Base-by-base conservation (phyloP, 2,888 invertebrate genomes). In the Tenthredo amoena region DNA sequence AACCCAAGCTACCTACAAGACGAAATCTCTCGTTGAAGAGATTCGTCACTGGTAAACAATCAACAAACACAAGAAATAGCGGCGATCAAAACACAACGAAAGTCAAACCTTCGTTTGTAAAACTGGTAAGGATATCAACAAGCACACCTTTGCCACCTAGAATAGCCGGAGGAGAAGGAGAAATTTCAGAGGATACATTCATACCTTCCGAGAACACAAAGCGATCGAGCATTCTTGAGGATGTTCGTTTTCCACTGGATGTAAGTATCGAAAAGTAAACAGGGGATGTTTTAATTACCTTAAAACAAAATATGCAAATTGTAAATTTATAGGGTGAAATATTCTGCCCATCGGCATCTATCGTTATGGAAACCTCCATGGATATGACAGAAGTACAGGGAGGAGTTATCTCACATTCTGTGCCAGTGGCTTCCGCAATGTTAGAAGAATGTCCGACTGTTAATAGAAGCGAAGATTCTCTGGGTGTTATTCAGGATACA, bases 211-310 rank as follows among this genome's bases (percentile, higher is more conserved):
- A 58, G n/a, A 81, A 81, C 12, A n/a, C 40, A 1, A 81, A 50
- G 40, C n/a, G n/a, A 37, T 81, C 79, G 0, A 58, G 34, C 26
- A 12, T 40, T 81, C 62, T 81, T 5, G 37, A 81, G 7, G 21
- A 58, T 37, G 79, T 81, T 62, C 58, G 62, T 2, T 62, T 58
- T 40, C 79, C 79, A 10, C 40, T 81, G 7, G 37, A 40, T n/a
- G 79, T 81, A 62, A 89, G 89, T 77, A 31, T 43, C 10, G 1
- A 21, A 26, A 1, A 74, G 7, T 26, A 0, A 62, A 62, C 0
- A 9, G 0, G 4, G 9, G n/a, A 62, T 26, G 47, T 1, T 47
- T 15, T 43, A 9, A 9, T 43, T 71, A 2, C 31, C 31, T 37
- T 0, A 7, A 18, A 18, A 88, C 85, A 37, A 68, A 84, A 71